Evolutionary conservation across 2,888 invertebrate genomes (phyloP).

Genomic region (Caenorhabditis becei): DNA sequence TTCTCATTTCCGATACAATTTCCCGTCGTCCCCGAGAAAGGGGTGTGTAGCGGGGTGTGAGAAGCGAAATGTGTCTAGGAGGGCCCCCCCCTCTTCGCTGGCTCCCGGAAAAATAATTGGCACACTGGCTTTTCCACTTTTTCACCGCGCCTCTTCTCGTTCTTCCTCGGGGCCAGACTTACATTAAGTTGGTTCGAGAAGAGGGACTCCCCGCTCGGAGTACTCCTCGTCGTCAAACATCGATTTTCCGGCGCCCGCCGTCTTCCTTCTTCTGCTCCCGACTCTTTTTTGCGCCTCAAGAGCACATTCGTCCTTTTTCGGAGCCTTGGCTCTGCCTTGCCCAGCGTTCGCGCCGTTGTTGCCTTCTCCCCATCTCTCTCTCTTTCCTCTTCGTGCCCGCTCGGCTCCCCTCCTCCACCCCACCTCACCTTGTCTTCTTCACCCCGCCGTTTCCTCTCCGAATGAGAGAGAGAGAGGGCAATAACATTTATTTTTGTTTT

Average conservation of each 20-base stretch:
- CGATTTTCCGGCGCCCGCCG: too few relatives aligned
- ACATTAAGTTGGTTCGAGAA: conserved; percentile 31
- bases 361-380: conserved; percentile 33
- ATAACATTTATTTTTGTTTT: not conserved
- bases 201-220: not conserved
- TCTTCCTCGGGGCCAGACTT: conserved; percentile 16
- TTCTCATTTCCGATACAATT: conserved; percentile 37
- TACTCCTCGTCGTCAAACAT: conserved; percentile 23
- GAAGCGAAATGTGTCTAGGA: conserved; percentile 5
- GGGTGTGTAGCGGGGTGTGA: not conserved
- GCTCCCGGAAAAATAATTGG: conserved; percentile 51
- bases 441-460: not conserved
- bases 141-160: conserved; percentile 13
- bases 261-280: not conserved
- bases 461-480: not conserved
- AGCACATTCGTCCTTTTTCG: conserved; percentile 29
- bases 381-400: conserved; percentile 9
- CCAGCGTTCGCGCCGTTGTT: conserved; percentile 38
- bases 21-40: not conserved
- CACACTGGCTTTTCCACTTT: conserved; percentile 22
- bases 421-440: not conserved
- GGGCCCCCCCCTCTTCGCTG: not conserved
- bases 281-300: conserved; percentile 11
- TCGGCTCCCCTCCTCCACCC: conserved; percentile 1
- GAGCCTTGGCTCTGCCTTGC: not conserved